Percentiles rank a stretch among this genome's conserved stretches.
Evolutionary conservation across 2,113 vertebrate species (phyloP).

Genomic region (Corydoras maculifer): DNA sequence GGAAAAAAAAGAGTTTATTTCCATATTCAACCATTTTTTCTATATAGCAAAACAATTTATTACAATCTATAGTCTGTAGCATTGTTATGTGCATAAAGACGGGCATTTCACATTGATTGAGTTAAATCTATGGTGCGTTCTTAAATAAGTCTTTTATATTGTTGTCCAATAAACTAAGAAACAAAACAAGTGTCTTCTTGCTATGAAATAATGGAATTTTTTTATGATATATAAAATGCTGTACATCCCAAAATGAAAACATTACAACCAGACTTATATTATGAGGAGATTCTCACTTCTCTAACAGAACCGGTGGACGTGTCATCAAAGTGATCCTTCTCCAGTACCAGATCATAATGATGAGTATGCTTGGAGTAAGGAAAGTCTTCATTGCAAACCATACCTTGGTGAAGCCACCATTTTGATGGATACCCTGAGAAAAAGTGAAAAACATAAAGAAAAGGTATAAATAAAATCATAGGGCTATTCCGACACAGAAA

Average conservation of each 20-base stretch:
- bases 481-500: too few species aligned
- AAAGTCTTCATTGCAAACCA: slow-evolving; percentile 99
- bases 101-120: too few species aligned
- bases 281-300: slow-evolving; percentile 80
- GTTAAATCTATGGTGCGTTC: too few species aligned
- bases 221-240: neutral
- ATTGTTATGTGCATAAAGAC: too few species aligned
- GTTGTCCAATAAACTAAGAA: neutral
- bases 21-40: too few species aligned
- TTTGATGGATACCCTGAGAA: slow-evolving; percentile 87
- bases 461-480: too few species aligned
- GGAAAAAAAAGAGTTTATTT: too few species aligned
- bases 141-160: too few species aligned
- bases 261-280: too few species aligned
- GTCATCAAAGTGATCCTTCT: slow-evolving; percentile 89
- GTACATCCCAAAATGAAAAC: neutral
- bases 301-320: slow-evolving; percentile 86
- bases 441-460: neutral
- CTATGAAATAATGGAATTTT: too few species aligned
- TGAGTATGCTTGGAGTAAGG: slow-evolving; percentile 91
- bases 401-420: slow-evolving; percentile 94
- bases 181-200: neutral
- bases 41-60: too few species aligned
- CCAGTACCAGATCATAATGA: slow-evolving; percentile 98
- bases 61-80: too few species aligned